phyloP scores from a whole-genome alignment of 1,140 invertebrate genomes.

The Pectinophora gossypiella region DNA sequence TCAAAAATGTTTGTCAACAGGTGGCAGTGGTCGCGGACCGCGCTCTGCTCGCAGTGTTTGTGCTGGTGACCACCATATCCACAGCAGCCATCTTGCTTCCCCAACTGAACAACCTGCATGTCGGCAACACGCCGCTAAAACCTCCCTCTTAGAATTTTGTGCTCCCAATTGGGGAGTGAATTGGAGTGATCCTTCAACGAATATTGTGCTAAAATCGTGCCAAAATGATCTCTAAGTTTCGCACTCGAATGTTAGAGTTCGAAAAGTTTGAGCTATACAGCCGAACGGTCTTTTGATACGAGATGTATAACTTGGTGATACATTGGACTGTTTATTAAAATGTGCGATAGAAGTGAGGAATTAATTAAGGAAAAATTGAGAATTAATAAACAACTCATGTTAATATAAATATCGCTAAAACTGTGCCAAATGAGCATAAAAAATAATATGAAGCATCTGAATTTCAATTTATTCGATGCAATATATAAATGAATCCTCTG shows the following conservation, averaged over 20 bases:
- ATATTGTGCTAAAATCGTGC: background rate
- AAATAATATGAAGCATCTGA: too few relatives aligned
- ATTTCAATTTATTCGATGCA: too few relatives aligned
- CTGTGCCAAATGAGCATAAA: too few relatives aligned
- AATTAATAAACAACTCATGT: background rate
- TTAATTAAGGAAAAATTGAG: too few relatives aligned
- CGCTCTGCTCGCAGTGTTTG: conserved; percentile 66
- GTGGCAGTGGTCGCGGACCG: conserved; percentile 71
- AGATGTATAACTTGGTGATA: background rate
- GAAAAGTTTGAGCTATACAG: background rate
- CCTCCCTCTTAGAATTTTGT: conserved; percentile 42
- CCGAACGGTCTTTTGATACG: background rate
- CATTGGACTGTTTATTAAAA: background rate
- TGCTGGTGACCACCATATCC: conserved; percentile 61
- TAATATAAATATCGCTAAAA: too few relatives aligned
- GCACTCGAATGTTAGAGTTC: background rate
- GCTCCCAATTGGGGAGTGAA: conserved; percentile 1
- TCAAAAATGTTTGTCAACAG: conserved; percentile 26
- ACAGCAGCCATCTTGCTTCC: conserved; percentile 67
- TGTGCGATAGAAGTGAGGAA: background rate
- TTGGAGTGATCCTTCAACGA: background rate
- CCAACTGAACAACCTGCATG: conserved; percentile 61
- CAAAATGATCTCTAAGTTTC: background rate
- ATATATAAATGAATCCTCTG: too few relatives aligned
- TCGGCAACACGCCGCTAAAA: conserved; percentile 64